Evolutionary conservation across 2,888 invertebrate genomes (phyloP), one percentile per base, ranked within the genome.

Genomic region (Bombyx huttoni): DNA sequence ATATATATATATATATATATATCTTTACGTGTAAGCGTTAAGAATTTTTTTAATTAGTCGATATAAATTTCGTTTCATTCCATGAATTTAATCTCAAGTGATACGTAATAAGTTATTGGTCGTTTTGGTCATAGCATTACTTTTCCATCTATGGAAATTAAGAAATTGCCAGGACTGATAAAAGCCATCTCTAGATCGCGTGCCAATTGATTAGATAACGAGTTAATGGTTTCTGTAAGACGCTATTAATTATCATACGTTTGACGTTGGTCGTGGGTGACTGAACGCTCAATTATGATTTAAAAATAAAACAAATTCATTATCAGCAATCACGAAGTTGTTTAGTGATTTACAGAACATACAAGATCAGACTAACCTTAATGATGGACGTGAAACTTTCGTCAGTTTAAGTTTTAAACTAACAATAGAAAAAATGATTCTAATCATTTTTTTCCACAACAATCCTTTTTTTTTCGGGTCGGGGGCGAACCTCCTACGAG

Each of bases 121-220:
- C n/a, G n/a, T n/a, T n/a, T n/a, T n/a, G n/a, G n/a, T n/a, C n/a
- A n/a, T n/a, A n/a, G n/a, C n/a, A 6, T 40, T 40, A 40, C 12
- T 40, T 10, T 10, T 10, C 12, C 8, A 40, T 40, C 2, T 12
- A 40, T 40, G 40, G 40, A 40, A 40, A 10, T 40, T 10, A 10
- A 40, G 40, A 40, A 40, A 7, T 40, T 12, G 8, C 8, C 40
- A 13, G n/a, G 10, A 46, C 47, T 51, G 50, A 51, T 51, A 51
- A 47, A 46, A 50, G 10, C 33, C 50, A 51, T 51, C 46, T 33
- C 46, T 34, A 47, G 50, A 9, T 46, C 50, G 46, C 50, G 50
- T 51, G 50, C 50, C 50, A 46, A 10, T 8, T 13, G 47, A 51
- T 51, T 47, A 51, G 47, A 51, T 51, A 34, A 47, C 12, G 14